phyloP scores from a whole-genome alignment of 2,113 vertebrate genomes.

The Cochlearius cochlearius region DNA sequence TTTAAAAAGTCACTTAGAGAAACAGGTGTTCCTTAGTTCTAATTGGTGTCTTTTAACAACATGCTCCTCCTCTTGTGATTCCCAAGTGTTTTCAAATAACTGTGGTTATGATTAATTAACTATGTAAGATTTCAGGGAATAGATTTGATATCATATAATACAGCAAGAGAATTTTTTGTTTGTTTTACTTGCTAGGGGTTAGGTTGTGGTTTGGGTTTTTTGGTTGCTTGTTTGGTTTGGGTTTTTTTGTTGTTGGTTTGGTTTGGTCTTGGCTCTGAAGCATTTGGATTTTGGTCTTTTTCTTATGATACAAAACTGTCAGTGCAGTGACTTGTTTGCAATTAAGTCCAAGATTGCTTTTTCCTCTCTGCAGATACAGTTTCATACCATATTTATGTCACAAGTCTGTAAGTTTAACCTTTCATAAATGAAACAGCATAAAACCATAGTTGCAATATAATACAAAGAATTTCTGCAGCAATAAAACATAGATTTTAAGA shows the following conservation, averaged over 20 bases:
- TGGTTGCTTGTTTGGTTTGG: neutral
- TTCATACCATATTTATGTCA: neutral
- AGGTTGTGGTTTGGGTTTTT: neutral
- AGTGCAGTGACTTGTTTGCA: neutral
- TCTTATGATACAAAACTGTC: neutral
- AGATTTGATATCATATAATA: neutral
- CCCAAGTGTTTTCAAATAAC: neutral
- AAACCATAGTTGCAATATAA: neutral
- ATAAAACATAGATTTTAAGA: neutral
- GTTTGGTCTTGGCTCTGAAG: neutral
- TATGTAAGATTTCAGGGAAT: neutral
- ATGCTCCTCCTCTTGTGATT: neutral
- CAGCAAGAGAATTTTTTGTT: neutral
- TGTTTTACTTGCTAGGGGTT: neutral
- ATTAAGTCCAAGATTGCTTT: neutral
- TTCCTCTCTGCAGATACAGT: neutral
- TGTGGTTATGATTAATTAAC: neutral
- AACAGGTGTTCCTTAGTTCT: neutral
- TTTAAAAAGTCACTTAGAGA: neutral
- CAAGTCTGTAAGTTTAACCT: neutral
- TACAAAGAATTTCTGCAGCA: neutral
- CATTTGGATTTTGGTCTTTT: neutral
- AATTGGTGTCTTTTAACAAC: neutral
- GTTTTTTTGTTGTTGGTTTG: neutral
- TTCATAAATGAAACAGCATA: neutral